These are phyloP conservation scores for Chionis minor DNA, from an alignment of 2,113 vertebrate species.

Conservation along the genomic window DNA sequence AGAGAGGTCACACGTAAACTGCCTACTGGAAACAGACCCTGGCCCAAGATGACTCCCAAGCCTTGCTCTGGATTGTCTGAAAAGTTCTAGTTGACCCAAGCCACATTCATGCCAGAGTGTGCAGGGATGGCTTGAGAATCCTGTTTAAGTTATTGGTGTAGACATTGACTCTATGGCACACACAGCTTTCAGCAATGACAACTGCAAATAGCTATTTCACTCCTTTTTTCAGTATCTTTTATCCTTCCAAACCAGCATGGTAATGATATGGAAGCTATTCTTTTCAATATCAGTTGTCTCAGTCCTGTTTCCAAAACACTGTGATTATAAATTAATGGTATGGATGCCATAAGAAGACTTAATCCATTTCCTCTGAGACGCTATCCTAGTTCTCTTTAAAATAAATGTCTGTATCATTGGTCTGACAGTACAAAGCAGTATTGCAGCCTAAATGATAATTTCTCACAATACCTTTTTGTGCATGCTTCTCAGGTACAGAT, in stretches of 20 bases:
- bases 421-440: neutral
- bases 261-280: neutral
- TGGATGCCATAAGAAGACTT: neutral
- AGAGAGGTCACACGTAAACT: neutral
- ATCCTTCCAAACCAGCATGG: neutral
- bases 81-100: neutral
- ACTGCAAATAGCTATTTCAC: neutral
- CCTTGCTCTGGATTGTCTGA: neutral
- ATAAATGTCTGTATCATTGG: neutral
- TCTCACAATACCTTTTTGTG: neutral
- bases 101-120: neutral
- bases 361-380: neutral
- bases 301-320: neutral
- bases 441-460: neutral
- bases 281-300: neutral
- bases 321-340: neutral
- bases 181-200: neutral
- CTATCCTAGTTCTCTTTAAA: neutral
- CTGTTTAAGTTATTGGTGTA: neutral
- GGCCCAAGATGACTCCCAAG: neutral
- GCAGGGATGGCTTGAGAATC: neutral
- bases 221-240: neutral
- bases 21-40: neutral
- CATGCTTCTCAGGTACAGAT: neutral
- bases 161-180: neutral